Conservation (phyloP, 1,140 invertebrate genomes). For the Aphaenogaster floridana region DNA sequence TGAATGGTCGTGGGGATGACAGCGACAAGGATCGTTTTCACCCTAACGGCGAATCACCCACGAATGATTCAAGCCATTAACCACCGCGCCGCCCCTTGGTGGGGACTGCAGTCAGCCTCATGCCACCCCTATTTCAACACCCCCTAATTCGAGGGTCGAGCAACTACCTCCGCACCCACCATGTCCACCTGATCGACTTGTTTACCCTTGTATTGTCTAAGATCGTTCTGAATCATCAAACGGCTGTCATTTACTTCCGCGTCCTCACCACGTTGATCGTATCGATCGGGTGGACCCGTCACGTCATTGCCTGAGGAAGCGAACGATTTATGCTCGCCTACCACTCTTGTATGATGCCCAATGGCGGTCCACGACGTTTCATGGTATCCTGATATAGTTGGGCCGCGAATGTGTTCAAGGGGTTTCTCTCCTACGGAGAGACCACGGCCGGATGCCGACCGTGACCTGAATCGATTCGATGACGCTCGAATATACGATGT, state of each 20-base stretch:
- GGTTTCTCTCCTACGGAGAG: constrained; percentile 69
- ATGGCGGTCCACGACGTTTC: constrained; percentile 77
- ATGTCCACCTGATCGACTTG: constrained; percentile 84
- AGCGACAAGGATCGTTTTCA: constrained; percentile 18
- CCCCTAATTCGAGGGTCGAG: constrained; percentile 75
- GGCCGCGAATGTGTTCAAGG: constrained; percentile 81
- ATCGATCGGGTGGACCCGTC: background rate
- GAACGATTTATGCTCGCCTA: constrained; percentile 84
- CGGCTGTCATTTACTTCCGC: constrained; percentile 3
- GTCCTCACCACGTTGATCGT: background rate
- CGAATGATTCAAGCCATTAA: constrained; percentile 72
- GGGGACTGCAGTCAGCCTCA: constrained; percentile 71
- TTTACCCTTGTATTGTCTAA: constrained; percentile 86
- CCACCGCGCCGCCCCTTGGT: constrained; percentile 77
- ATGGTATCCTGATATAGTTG: constrained; percentile 82
- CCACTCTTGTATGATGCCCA: constrained; percentile 87
- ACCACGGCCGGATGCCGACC: constrained; percentile 2
- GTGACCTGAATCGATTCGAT: constrained; percentile 50
- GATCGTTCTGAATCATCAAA: constrained; percentile 37
- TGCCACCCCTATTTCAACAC: constrained; percentile 78
- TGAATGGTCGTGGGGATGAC: background rate
- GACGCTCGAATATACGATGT: constrained; percentile 3
- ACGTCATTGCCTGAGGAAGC: background rate
- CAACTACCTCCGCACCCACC: constrained; percentile 76
- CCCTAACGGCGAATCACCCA: constrained; percentile 51